Base-by-base conservation (phyloP, 2,113 vertebrate species). In the Lethenteron reissneri region DNA sequence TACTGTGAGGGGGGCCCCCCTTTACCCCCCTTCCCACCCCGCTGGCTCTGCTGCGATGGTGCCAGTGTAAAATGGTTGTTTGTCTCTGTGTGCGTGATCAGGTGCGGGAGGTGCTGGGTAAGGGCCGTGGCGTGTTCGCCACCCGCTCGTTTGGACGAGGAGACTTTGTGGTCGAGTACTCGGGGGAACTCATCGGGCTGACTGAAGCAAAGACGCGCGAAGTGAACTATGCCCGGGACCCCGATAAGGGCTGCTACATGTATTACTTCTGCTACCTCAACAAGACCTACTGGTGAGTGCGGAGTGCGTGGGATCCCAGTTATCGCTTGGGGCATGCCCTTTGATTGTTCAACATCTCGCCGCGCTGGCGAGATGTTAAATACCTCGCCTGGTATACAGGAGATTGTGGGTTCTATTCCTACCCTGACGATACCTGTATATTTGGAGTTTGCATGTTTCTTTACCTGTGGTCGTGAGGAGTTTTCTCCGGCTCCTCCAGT, bases 151-250 rank as follows among this genome's bases (percentile, higher is more conserved):
- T 94, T 79, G 84, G 81, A 74, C 86, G 92, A 76, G 91, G 91
- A 2, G 87, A 96, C 75, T 99, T 88, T 72, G 89, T 99, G 74
- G 91, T 99, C 58, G 94, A 99, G 17, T 99, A 99, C 79, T 86
- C 95, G 0, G 94, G 94, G 11, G 94, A 99, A 80, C 87, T 99
- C 78, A 85, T 97, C 10, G 84, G 91, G 78, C 83, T 89, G 71
- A 81, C 83, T 0, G 86, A 89, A 1, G 90, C 90, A 25, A 95
- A 84, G 77, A 84, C 76, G 25, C 79, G 88, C 73, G 92, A 97
- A 75, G 84, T 82, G 2, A 60, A 83, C 56, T 97, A 97, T 0
- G 83, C 88, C 11, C 80, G 85, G 72, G 88, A 97, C 72, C 88
- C 90, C 11, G 79, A 83, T 72, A 88, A 87, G 0, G 92, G 92